phyloP scores from a whole-genome alignment of 2,113 vertebrate genomes.

The Labeo catla region DNA sequence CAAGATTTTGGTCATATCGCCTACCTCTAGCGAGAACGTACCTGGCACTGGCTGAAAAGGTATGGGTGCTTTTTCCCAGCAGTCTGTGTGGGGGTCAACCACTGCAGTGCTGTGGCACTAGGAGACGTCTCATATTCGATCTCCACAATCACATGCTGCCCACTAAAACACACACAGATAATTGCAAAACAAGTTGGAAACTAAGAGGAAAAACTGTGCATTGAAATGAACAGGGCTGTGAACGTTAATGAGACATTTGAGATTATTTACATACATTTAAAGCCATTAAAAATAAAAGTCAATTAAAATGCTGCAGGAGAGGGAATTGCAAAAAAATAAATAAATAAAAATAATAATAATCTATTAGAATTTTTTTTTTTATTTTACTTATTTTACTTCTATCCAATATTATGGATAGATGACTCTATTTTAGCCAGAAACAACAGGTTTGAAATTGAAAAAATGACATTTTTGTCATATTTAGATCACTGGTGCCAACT shows the following conservation, averaged over 20 bases:
- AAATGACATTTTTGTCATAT: background rate
- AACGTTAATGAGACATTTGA: background rate
- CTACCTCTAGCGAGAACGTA: conserved; percentile 54
- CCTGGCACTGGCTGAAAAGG: conserved; percentile 98
- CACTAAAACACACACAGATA: conserved; percentile 73
- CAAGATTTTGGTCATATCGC: background rate
- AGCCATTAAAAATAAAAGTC: no score
- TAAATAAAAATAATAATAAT: no score
- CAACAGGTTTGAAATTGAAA: no score
- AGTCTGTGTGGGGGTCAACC: conserved; percentile 92
- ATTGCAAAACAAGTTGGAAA: background rate
- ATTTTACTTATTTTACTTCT: no score
- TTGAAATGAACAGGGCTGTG: background rate
- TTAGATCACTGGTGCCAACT: background rate
- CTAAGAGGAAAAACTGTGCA: background rate
- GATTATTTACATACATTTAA: no score
- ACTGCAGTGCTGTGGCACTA: conserved; percentile 88
- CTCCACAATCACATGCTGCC: conserved; percentile 90
- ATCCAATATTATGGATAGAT: no score
- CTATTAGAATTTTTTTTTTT: no score
- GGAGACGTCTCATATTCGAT: conserved; percentile 92
- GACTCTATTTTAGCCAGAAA: no score
- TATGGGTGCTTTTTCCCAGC: conserved; percentile 91
- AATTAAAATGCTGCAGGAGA: no score
- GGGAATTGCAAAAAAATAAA: no score